Evolutionary conservation across 2,888 invertebrate genomes (phyloP), one percentile per base, ranked within the genome.

Genomic region (Empis livida): DNA sequence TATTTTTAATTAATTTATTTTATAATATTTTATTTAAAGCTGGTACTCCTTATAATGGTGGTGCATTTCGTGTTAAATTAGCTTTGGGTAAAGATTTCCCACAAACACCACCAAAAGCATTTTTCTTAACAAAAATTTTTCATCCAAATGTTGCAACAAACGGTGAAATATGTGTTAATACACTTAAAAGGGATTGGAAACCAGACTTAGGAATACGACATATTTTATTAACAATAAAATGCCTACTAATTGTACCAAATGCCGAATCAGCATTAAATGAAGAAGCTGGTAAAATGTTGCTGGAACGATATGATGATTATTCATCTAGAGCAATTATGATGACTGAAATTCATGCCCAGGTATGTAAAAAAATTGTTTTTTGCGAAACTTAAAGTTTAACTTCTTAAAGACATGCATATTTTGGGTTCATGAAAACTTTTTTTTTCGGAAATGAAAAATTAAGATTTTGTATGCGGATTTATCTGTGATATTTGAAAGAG

Each of bases 101-200:
- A 10, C 77, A 82, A 58, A 80, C 84, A 57, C 92, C 95, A 55
- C 95, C 95, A 42, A 93, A 93, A 72, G 94, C 88, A 48, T 84
- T 75, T 72, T 96, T 96, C 71, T 74, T 92, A 51, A 96, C 95
- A 46, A 91, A 89, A 76, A 91, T 96, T 64, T 96, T 96, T 73
- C 95, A 96, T 71, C 95, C 95, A 23, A 96, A 96, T 75, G 94
- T 96, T 57, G 85, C 94, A 43, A 73, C 79, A 51, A 89, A 84
- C 72, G 95, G 95, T 51, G 94, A 94, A 72, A 95, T 96, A 62
- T 96, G 95, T 73, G 95, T 95, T 9, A 92, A 94, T 71, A 94
- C 95, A 51, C 75, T 96, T 52, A 90, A 91, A 71, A 92, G 88
- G 72, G 95, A 94, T 75, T 95, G 95, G 95, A 90, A 90, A 66